A percentile compares a stretch with the other conserved stretches of the same genome.
phyloP scores from a whole-genome alignment of 2,888 invertebrate genomes.

The Coleophora flavipennella region DNA sequence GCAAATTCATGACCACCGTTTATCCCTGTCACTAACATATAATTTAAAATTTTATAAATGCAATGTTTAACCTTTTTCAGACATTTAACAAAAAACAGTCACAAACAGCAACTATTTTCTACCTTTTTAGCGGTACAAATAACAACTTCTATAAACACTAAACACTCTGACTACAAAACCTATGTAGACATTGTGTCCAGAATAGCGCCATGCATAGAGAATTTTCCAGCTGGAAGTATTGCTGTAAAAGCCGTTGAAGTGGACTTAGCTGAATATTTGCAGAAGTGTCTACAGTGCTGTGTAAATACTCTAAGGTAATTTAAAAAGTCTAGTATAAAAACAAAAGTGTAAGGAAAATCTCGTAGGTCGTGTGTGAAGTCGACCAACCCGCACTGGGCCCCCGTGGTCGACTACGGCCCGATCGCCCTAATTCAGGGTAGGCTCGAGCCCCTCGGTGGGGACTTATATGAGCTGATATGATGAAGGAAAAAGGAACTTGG shows the following conservation, averaged over 20 bases:
- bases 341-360: no score
- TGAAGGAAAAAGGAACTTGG: no score
- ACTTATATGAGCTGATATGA: no score
- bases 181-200: constrained; percentile 31
- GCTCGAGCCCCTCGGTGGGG: no score
- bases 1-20: no score
- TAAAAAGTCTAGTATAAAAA: background rate
- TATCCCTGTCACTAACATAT: no score
- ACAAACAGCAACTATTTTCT: constrained; percentile 33
- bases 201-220: constrained; percentile 42
- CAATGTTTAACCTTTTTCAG: constrained; percentile 36
- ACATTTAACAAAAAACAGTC: constrained; percentile 33
- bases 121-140: constrained; percentile 28
- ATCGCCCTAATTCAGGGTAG: no score
- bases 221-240: constrained; percentile 38
- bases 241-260: constrained; percentile 32
- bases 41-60: no score
- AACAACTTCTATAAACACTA: constrained; percentile 9
- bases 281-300: constrained; percentile 29
- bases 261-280: constrained; percentile 28
- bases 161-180: constrained; percentile 15
- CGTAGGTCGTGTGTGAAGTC: no score
- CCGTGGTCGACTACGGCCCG: no score
- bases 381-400: no score
- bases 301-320: constrained; percentile 31